These are phyloP conservation scores for Channa argus DNA, from an alignment of 2,113 vertebrate species.

Conservation along the genomic window DNA sequence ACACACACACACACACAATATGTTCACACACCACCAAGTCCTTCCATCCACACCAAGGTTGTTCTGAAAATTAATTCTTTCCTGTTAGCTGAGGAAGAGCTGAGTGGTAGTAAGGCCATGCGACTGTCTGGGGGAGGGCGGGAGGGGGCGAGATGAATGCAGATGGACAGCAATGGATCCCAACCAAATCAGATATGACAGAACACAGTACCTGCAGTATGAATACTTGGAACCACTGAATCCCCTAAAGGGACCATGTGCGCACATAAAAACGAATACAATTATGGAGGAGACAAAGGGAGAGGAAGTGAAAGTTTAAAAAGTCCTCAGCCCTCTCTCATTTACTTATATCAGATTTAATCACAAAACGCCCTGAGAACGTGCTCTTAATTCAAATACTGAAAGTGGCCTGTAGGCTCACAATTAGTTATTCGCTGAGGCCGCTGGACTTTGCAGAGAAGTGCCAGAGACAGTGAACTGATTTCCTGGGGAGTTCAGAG, in stretches of 20 bases:
- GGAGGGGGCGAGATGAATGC: slow-evolving; percentile 8
- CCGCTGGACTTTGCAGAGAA: background rate
- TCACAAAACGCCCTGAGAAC: background rate
- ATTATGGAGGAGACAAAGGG: background rate
- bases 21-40: background rate
- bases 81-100: slow-evolving; percentile 56
- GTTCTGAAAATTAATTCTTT: slow-evolving; percentile 65
- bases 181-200: slow-evolving; percentile 74
- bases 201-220: slow-evolving; percentile 62
- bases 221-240: slow-evolving; percentile 39
- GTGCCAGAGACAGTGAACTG: background rate
- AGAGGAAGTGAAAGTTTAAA: slow-evolving; percentile 46
- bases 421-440: background rate
- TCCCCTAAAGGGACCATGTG: slow-evolving; percentile 58
- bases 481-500: background rate
- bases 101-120: slow-evolving; percentile 13
- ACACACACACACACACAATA: background rate
- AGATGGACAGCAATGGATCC: slow-evolving; percentile 39
- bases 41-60: slow-evolving; percentile 12
- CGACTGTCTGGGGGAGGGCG: slow-evolving; percentile 41
- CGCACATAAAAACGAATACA: slow-evolving; percentile 26
- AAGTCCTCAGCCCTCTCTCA: background rate
- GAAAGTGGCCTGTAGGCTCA: too few relatives aligned
- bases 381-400: too few relatives aligned
- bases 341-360: slow-evolving; percentile 8